Conservation (phyloP, 2,797 vertebrate species). For the Ataeniobius toweri region DNA sequence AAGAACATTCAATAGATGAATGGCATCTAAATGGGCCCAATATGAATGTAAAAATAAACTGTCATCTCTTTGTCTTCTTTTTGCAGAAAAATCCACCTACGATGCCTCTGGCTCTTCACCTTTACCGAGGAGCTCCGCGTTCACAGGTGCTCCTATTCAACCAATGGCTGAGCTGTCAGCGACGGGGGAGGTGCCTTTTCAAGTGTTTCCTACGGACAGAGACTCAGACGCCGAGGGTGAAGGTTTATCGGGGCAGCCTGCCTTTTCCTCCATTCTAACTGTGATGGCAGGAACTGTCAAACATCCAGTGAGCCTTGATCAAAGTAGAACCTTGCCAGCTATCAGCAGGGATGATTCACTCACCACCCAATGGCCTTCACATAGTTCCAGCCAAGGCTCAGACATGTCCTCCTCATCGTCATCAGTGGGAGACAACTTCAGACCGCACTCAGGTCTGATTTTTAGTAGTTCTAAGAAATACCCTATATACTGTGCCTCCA, state of each 20-base stretch:
- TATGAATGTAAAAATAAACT: background rate
- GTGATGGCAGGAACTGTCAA: constrained; percentile 75
- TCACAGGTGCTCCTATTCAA: constrained; percentile 69
- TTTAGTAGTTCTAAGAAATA: constrained; percentile 67
- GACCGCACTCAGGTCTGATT: constrained; percentile 87
- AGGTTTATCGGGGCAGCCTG: constrained; percentile 70
- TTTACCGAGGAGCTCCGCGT: constrained; percentile 74
- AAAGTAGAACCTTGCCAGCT: constrained; percentile 75
- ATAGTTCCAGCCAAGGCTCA: constrained; percentile 77
- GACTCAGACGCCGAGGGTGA: constrained; percentile 60
- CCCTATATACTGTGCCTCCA: constrained; percentile 16
- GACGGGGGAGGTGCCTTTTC: constrained; percentile 80
- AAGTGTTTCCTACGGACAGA: constrained; percentile 66
- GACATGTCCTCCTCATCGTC: constrained; percentile 71
- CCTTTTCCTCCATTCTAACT: constrained; percentile 80
- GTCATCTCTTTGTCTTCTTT: constrained; percentile 36
- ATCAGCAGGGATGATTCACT: constrained; percentile 81
- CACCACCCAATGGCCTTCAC: constrained; percentile 80
- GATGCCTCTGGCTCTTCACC: constrained; percentile 81
- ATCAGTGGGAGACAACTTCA: constrained; percentile 66
- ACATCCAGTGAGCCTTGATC: constrained; percentile 74
- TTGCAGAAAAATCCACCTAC: constrained; percentile 74
- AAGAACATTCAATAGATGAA: background rate
- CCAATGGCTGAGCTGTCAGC: constrained; percentile 82
- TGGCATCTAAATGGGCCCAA: background rate